Conservation (phyloP, 1,140 invertebrate species). For the Solen grandis region DNA sequence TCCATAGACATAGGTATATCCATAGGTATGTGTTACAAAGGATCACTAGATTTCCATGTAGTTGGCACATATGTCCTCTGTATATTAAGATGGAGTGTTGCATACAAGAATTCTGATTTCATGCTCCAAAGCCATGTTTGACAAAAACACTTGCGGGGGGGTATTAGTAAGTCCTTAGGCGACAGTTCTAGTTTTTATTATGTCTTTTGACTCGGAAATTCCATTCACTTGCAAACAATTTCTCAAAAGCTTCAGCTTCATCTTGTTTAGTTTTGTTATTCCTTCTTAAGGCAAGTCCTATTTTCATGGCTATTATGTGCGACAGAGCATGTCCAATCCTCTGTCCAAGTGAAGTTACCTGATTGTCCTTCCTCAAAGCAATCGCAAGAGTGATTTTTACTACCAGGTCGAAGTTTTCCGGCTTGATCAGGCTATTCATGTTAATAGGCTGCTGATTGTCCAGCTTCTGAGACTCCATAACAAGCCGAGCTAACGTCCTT, state of each 20-base stretch:
- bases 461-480: neutral
- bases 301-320: slow-evolving; percentile 25
- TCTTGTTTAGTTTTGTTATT: neutral
- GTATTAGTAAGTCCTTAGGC: too few species aligned
- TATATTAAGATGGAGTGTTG: too few species aligned
- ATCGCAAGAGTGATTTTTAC: slow-evolving; percentile 5
- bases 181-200: too few species aligned
- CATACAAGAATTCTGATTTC: too few species aligned
- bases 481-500: slow-evolving; percentile 37
- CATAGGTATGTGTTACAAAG: too few species aligned
- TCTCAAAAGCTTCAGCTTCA: slow-evolving; percentile 15
- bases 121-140: too few species aligned
- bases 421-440: neutral
- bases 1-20: too few species aligned
- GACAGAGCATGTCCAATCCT: neutral
- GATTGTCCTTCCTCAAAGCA: neutral
- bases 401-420: slow-evolving; percentile 29
- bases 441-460: neutral
- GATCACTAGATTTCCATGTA: too few species aligned
- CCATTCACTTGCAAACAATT: slow-evolving; percentile 15
- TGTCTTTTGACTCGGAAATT: slow-evolving; percentile 27
- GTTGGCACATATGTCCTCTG: too few species aligned
- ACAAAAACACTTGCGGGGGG: too few species aligned
- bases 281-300: neutral
- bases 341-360: neutral